phyloP scores from a whole-genome alignment of 2,888 invertebrate species.

The Rapana venosa region DNA sequence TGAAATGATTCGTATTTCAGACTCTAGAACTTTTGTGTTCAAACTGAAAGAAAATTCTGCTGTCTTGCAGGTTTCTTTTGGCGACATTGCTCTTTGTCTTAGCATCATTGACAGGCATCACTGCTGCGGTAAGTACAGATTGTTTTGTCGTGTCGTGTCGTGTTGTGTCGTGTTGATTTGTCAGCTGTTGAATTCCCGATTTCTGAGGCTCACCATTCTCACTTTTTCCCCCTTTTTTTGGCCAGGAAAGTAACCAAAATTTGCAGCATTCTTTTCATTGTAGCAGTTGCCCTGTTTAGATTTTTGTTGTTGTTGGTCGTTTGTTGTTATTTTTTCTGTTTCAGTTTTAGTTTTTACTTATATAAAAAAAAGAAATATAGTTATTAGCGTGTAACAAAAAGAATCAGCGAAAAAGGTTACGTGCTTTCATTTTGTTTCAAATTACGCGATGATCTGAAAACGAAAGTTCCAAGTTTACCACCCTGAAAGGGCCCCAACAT shows the following conservation, averaged over 20 bases:
- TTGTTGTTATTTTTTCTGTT: too few relatives aligned
- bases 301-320: too few relatives aligned
- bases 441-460: not conserved
- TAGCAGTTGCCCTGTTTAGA: not conserved
- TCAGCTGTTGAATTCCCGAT: not conserved
- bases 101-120: constrained; percentile 33
- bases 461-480: not conserved
- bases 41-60: too few relatives aligned
- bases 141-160: too few relatives aligned
- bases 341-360: too few relatives aligned
- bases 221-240: not conserved
- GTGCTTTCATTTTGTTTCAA: too few relatives aligned
- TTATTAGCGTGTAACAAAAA: too few relatives aligned
- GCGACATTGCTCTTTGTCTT: constrained; percentile 37
- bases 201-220: constrained; percentile 13
- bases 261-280: not conserved
- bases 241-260: not conserved
- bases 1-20: not conserved
- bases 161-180: not conserved
- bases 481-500: not conserved
- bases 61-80: constrained; percentile 45
- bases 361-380: too few relatives aligned
- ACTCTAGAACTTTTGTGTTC: too few relatives aligned
- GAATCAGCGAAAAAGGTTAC: too few relatives aligned
- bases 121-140: constrained; percentile 45